phyloP scores from a whole-genome alignment of 2,888 invertebrate genomes.

The Alloplasta piceator region DNA sequence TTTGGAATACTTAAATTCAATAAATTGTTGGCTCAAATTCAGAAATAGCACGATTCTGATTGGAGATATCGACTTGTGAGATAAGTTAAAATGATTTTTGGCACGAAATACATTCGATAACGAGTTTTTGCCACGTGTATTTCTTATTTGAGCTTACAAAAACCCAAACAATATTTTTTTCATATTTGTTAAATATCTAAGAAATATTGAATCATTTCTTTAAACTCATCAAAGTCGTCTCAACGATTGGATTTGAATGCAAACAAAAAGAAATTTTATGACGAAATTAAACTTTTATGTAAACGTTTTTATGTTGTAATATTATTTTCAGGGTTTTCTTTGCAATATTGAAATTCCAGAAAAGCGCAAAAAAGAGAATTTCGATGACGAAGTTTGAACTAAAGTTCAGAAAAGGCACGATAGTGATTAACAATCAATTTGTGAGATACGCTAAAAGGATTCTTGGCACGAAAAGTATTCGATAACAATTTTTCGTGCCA shows the following conservation, averaged over 20 bases:
- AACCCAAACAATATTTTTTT: background rate
- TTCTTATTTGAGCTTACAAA: background rate
- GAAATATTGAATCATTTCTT: background rate
- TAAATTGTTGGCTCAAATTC: no score
- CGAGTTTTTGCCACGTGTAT: background rate
- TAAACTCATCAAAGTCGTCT: no score
- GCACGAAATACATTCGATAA: conserved; percentile 16
- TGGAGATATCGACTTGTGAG: conserved; percentile 7
- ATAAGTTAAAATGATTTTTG: conserved; percentile 6
- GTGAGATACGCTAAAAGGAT: conserved; percentile 9
- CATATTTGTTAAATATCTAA: no score
- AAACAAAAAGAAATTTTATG: no score
- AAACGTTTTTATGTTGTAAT: no score
- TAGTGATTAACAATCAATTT: conserved; percentile 7
- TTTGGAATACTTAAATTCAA: no score
- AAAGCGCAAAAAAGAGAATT: no score
- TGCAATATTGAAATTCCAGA: no score
- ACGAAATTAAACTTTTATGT: no score
- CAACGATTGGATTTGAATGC: no score
- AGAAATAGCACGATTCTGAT: conserved; percentile 26
- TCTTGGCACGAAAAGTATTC: conserved; percentile 20
- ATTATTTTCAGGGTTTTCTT: no score
- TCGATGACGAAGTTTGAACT: no score
- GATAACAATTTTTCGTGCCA: background rate
- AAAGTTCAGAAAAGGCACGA: conserved; percentile 8